These are phyloP conservation scores for Scaptomyza parva DNA, from an alignment of 2,888 invertebrate genomes.

Conservation along the genomic window DNA sequence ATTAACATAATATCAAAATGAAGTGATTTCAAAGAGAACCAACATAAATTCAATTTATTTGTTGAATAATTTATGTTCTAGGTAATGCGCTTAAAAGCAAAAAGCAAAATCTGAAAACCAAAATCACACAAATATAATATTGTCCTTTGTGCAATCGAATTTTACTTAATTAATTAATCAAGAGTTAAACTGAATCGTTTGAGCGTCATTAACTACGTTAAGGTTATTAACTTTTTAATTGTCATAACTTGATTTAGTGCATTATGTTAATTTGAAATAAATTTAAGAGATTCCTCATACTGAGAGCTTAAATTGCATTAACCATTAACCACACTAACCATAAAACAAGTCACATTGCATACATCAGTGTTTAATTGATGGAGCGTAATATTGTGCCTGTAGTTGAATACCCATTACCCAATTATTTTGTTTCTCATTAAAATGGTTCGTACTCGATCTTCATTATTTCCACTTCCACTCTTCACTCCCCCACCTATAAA, in stretches of 20 bases:
- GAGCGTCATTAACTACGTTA: background rate
- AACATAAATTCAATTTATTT: too few relatives aligned
- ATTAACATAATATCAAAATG: background rate
- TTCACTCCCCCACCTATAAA: constrained; percentile 23
- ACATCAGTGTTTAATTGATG: constrained; percentile 5
- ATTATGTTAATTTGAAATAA: background rate
- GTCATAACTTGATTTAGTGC: background rate
- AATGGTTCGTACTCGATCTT: constrained; percentile 67
- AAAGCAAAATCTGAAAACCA: too few relatives aligned
- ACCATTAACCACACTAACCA: constrained; percentile 8
- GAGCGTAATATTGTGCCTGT: constrained; percentile 8
- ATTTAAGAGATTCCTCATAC: background rate
- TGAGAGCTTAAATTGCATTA: background rate
- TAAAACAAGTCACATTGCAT: constrained; percentile 10
- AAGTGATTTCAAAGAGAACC: background rate
- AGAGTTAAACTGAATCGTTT: background rate
- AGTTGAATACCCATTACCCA: constrained; percentile 52
- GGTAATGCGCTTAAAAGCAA: too few relatives aligned
- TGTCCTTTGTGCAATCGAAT: background rate
- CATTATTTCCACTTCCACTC: constrained; percentile 25
- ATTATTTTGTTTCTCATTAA: constrained; percentile 72
- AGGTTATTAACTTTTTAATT: background rate
- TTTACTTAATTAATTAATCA: background rate
- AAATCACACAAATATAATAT: background rate
- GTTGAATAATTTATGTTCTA: background rate